Evolutionary conservation across 2,113 vertebrate species (phyloP), one percentile per base, ranked within the genome.

Genomic region (Caloenas nicobarica): DNA sequence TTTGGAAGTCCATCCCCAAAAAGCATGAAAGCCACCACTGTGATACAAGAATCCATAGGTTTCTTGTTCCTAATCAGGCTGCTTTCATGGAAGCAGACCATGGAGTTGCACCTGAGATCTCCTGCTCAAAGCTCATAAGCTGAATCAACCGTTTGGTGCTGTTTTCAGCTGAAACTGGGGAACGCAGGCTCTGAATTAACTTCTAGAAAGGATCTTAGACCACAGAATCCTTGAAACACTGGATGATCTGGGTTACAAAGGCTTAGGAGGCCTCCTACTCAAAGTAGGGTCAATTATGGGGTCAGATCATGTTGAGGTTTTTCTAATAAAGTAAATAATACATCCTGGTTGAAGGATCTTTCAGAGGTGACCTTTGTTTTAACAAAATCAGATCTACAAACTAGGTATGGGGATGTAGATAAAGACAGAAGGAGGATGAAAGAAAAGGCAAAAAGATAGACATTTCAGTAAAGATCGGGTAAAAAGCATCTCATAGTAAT

Each of bases 351-450:
- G 33, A 88, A 88, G 25, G 8, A 80, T n/a, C 19, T 92, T 77
- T 62, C 76, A 92, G 53, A 68, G 22, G 40, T 53, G n/a, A 57
- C 19, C 31, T 95, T 66, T 51, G 15, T 62, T 80, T 80, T 60
- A 94, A 60, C n/a, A 81, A 86, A 83, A 83, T 44, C 64, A 64
- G 48, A 90, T 53, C 40, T 51, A 71, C 24, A 44, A 81, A 71
- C 25, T 51, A 60, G 7, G 6, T 34, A 66, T 6, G 11, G 33
- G 19, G 16, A 36, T 1, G 1, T 13, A 90, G 28, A 76, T 60
- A 57, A 79, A 2, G 9, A 40, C 18, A 54, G 9, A 33, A 87
- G 11, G 7, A 91, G 0, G 13, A 76, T 0, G 16, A 64, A 10
- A 46, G 11, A 36, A 71, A 84, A 77, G 5, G 14, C 5, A 66